These are phyloP conservation scores for Nebria salina DNA, from an alignment of 2,888 invertebrate genomes.

Conservation along the genomic window DNA sequence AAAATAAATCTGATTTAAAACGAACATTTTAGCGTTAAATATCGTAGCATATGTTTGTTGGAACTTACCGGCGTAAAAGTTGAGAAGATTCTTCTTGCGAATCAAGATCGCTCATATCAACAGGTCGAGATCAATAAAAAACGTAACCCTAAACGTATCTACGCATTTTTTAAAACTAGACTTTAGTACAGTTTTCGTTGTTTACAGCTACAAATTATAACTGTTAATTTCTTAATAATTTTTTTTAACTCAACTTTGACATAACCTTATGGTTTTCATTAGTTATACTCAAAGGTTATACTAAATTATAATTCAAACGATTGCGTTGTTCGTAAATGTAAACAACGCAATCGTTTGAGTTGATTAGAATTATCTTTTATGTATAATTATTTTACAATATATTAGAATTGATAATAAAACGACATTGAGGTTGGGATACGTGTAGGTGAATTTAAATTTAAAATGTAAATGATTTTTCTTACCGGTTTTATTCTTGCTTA, in stretches of 20 bases:
- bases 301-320: no score
- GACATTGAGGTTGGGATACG: no score
- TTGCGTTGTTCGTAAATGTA: no score
- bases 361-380: no score
- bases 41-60: not conserved
- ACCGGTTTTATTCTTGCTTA: no score
- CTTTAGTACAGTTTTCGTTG: not conserved
- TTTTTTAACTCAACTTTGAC: not conserved
- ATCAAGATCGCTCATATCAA: slow-evolving; percentile 42
- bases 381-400: no score
- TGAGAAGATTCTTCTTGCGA: slow-evolving; percentile 35
- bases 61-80: slow-evolving; percentile 28
- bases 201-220: not conserved
- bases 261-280: not conserved
- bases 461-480: no score
- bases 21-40: not conserved
- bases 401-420: no score
- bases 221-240: not conserved
- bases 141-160: not conserved
- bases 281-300: not conserved
- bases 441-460: no score
- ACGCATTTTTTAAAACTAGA: not conserved
- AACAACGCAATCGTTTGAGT: no score
- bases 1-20: not conserved
- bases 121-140: slow-evolving; percentile 45